These are phyloP conservation scores for Drosophila greeni DNA, from an alignment of 2,888 invertebrate species.

Conservation along the genomic window DNA sequence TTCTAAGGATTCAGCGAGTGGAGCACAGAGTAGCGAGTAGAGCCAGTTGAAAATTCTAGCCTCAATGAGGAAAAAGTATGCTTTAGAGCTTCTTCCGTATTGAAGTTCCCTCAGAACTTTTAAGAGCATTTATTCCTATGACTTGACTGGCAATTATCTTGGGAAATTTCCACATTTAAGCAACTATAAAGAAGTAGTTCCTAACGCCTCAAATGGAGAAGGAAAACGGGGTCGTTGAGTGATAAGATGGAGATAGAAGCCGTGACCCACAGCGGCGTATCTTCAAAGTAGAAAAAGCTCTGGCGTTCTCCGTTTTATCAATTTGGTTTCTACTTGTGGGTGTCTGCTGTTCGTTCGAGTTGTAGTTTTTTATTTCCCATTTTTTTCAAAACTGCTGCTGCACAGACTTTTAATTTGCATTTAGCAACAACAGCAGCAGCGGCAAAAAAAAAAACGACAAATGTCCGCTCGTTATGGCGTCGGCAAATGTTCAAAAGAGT, in stretches of 20 bases:
- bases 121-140: background rate
- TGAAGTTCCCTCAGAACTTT: background rate
- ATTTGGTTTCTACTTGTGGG: conserved; percentile 47
- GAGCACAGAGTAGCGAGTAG: background rate
- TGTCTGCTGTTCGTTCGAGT: conserved; percentile 27
- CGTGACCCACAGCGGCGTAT: conserved; percentile 14
- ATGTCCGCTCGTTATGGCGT: conserved; percentile 60
- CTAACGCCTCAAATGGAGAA: background rate
- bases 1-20: background rate
- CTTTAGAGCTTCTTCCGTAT: background rate
- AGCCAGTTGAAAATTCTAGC: too few species aligned
- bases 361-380: conserved; percentile 8
- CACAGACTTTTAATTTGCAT: conserved; percentile 63
- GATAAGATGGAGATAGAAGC: conserved; percentile 17
- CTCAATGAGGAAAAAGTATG: too few species aligned
- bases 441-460: conserved; percentile 36
- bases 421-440: conserved; percentile 45
- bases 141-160: background rate
- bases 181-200: background rate
- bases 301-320: conserved; percentile 19
- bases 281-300: conserved; percentile 1
- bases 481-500: conserved; percentile 65
- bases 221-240: conserved; percentile 16
- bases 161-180: background rate
- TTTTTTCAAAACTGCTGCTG: conserved; percentile 24